Evolutionary conservation across 2,888 invertebrate species (phyloP).

Genomic region (Drosophila diplacantha): DNA sequence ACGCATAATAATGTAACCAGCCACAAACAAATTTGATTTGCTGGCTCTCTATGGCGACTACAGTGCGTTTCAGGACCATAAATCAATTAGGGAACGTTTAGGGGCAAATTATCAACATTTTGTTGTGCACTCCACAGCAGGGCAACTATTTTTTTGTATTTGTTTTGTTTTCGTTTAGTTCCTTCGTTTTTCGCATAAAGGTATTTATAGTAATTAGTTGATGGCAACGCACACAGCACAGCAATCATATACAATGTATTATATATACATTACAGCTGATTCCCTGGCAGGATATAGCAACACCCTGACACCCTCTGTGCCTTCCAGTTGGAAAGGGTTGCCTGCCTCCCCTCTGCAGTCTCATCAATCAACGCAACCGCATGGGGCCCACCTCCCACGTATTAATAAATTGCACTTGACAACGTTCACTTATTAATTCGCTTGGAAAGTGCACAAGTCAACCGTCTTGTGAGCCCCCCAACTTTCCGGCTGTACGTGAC

Average conservation of each 20-base stretch:
- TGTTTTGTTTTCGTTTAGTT: background rate
- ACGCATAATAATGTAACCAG: constrained; percentile 46
- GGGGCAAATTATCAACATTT: constrained; percentile 21
- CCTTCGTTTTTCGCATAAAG: background rate
- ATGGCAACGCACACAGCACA: background rate
- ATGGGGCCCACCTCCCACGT: constrained; percentile 11
- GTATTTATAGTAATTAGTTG: constrained; percentile 19
- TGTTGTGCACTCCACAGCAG: background rate
- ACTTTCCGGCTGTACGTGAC: constrained; percentile 56
- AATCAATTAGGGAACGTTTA: constrained; percentile 37
- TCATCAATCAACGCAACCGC: constrained; percentile 1
- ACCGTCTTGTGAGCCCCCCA: constrained; percentile 34
- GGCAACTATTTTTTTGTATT: background rate
- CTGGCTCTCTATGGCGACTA: constrained; percentile 35
- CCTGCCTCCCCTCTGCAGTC: background rate
- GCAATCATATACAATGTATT: background rate
- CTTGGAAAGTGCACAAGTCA: constrained; percentile 67
- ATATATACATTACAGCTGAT: background rate
- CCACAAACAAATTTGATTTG: constrained; percentile 41
- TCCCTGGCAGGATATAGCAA: background rate
- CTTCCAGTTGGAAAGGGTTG: too few species aligned
- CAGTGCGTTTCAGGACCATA: constrained; percentile 41
- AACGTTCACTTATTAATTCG: constrained; percentile 69
- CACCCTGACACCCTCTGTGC: too few species aligned
- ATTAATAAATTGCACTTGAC: constrained; percentile 71